A percentile compares a stretch with the other conserved stretches of the same genome.
These are phyloP conservation scores for Eucera pruinosa DNA, from an alignment of 2,888 invertebrate genomes.

Conservation along the genomic window DNA sequence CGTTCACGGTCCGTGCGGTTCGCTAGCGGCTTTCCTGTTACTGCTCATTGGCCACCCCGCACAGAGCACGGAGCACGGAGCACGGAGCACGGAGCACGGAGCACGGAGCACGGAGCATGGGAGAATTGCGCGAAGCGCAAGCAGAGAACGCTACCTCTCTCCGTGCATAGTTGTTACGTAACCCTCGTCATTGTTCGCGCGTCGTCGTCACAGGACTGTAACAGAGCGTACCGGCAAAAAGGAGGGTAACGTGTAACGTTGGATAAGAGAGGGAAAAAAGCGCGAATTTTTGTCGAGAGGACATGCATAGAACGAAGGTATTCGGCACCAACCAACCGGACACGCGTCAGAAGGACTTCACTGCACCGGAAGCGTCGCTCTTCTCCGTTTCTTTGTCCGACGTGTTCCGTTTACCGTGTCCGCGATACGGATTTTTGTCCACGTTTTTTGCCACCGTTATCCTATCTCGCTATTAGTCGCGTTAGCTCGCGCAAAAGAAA, in stretches of 20 bases:
- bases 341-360: constrained; percentile 56
- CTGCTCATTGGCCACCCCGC: constrained; percentile 67
- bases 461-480: constrained; percentile 26
- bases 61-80: too few relatives aligned
- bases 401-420: constrained; percentile 29
- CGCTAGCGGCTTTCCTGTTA: constrained; percentile 63
- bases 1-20: constrained; percentile 70
- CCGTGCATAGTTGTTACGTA: constrained; percentile 70
- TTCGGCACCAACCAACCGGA: constrained; percentile 54
- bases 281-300: constrained; percentile 52
- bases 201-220: constrained; percentile 61
- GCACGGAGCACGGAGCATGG: too few relatives aligned
- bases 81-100: too few relatives aligned
- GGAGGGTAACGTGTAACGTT: constrained; percentile 46
- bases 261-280: constrained; percentile 50
- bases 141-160: constrained; percentile 59
- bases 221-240: constrained; percentile 55
- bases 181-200: constrained; percentile 73
- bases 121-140: constrained; percentile 46
- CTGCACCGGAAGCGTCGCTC: constrained; percentile 60
- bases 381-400: constrained; percentile 48
- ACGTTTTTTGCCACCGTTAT: constrained; percentile 13
- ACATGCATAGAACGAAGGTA: constrained; percentile 38
- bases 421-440: constrained; percentile 24
- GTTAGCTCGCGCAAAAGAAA: constrained; percentile 6